Evolutionary conservation across 2,113 vertebrate species (phyloP), one percentile per base, ranked within the genome.

Genomic region (Macroglossus sobrinus): DNA sequence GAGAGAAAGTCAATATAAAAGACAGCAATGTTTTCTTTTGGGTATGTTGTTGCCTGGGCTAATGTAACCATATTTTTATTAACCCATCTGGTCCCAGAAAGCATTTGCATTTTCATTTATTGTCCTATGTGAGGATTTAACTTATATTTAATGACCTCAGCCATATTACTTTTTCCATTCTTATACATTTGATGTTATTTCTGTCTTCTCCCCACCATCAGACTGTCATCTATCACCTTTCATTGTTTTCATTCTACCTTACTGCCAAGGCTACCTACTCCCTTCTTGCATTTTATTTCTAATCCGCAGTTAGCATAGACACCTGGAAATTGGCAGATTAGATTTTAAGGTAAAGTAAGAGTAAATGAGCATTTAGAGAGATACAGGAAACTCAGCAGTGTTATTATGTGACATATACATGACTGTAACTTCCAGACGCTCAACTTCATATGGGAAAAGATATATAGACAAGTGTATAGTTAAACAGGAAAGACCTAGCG

Each of bases 271-370:
- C 28, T n/a, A 14, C 0, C 6, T 57, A n/a, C 4, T 8, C 64
- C n/a, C 3, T 38, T 3, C 5, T 35, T 40, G 50, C 0, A 11
- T 63, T 88, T 84, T 75, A 15, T 18, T 33, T 50, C 9, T 82
- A 63, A 93, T 69, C 22, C 40, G 8, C 53, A 8, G 4, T 92
- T 74, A 76, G 3, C 15, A 47, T 47, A 75, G 30, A 93, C 35
- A 24, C 2, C 26, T 57, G 4, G 57, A 93, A 88, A 45, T 4
- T 81, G 11, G 11, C 3, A 79, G 64, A 38, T 91, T 66, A 30
- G 9, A 61, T 93, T 59, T 95, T 94, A 16, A n/a, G 2, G 19
- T 80, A 61, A 75, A 95, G 2, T 28, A 26, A 59, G 30, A 82
- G 28, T n/a, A 24, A 85, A 55, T 84, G 50, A 68, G 10, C 38